These are phyloP conservation scores for Leucophora obtusa DNA, from an alignment of 2,888 invertebrate species.

Conservation along the genomic window DNA sequence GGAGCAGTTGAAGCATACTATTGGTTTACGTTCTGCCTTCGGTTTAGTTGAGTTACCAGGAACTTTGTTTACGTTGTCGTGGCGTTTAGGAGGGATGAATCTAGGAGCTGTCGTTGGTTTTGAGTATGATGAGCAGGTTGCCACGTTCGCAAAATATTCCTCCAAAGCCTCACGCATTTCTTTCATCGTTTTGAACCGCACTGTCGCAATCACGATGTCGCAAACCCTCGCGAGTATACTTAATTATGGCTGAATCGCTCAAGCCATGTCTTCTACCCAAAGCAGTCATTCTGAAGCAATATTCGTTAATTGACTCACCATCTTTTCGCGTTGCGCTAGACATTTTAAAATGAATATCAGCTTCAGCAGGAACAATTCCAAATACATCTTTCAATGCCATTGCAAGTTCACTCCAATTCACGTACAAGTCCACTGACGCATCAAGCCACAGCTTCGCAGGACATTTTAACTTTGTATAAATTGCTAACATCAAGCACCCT, in stretches of 20 bases:
- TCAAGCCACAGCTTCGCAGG: constrained; percentile 39
- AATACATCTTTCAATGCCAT: constrained; percentile 33
- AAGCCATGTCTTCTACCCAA: constrained; percentile 12
- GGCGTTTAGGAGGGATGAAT: too few relatives aligned
- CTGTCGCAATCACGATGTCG: constrained; percentile 17
- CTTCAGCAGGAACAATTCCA: constrained; percentile 27
- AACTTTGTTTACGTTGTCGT: not conserved
- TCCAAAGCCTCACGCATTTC: constrained; percentile 28
- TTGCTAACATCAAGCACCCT: constrained; percentile 36
- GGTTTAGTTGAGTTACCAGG: constrained; percentile 28
- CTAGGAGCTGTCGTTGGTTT: too few relatives aligned
- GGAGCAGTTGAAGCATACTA: too few relatives aligned
- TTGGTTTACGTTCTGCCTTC: too few relatives aligned
- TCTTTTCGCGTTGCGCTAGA: constrained; percentile 15
- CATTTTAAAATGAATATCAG: constrained; percentile 50
- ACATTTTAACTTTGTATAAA: constrained; percentile 39
- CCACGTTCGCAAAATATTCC: constrained; percentile 31
- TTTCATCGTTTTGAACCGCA: constrained; percentile 2
- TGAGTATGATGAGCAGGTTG: too few relatives aligned
- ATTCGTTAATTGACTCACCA: constrained; percentile 31
- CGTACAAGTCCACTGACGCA: constrained; percentile 9
- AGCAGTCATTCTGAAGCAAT: constrained; percentile 52
- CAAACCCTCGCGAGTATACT: constrained; percentile 25
- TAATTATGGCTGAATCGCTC: constrained; percentile 6
- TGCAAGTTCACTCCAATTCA: constrained; percentile 13